Base-by-base conservation (phyloP, 2,113 vertebrate species). In the Zosterops japonicus region DNA sequence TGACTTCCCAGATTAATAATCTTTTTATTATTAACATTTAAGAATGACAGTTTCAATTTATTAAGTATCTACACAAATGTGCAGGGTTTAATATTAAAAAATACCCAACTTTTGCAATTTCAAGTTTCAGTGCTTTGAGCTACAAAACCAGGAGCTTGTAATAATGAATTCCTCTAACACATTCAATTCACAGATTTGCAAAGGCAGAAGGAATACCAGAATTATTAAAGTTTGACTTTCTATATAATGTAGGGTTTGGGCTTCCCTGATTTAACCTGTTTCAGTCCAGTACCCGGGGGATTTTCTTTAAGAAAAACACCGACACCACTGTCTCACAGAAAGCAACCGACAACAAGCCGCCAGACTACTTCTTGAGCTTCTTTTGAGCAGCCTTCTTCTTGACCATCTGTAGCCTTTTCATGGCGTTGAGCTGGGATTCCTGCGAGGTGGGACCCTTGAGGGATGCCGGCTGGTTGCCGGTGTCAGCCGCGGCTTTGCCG, bases 361-460 rank as follows among this genome's bases (percentile, higher is more conserved):
- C 92, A 14, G 5, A 17, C 98, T 97, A 99, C 96, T 99, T 99
- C 96, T 99, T 99, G 57, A 99, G 98, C 71, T 99, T 99, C 97
- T 99, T 99, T 60, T 99, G 99, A 14, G 99, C 99, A 1, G 99
- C 99, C 97, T 99, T 99, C 98, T 99, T 99, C 97, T 99, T 99
- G 67, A 99, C 99, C 98, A 99, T 98, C 12, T 99, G 99, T 15
- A 99, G 97, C 50, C 99, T 98, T 77, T 99, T 99, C 99, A 99
- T 99, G 82, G 99, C 99, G 41, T 99, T 99, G 52, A 99, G 98
- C 97, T 99, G 99, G 23, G 99, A 99, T 68, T 99, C 99, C 93
- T 99, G 99, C 25, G 99, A 99, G 11, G 99, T 99, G 0, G 99
- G 99, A 8, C 98, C 98, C 95, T 99, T 99, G 5, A 98, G 97